Base-by-base conservation (phyloP, 2,888 invertebrate genomes). In the Syritta pipiens region DNA sequence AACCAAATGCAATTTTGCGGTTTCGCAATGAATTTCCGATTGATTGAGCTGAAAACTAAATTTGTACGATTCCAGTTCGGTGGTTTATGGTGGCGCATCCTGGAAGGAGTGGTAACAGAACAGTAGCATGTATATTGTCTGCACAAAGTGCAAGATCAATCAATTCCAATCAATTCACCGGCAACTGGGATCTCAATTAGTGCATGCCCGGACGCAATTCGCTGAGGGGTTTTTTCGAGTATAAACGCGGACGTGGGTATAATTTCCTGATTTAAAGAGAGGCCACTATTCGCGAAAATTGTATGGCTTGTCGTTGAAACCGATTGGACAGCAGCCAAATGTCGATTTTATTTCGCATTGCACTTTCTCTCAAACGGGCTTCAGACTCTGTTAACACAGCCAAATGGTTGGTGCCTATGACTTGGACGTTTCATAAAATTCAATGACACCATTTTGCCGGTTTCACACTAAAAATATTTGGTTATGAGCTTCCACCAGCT, bases 41-140 rank as follows among this genome's bases (percentile, higher is more conserved):
- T 81, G 81, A 81, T 81, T 81, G 75, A 63, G 63, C 81, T 53
- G 75, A 75, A 81, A 81, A 81, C 81, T 75, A 60, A 81, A 81
- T 81, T 63, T 81, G 81, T 81, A 53, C 68, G 75, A 68, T 79
- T 79, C 79, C 74, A 57, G 57, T 74, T 57, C 74, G 57, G 62
- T 55, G 79, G 55, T 65, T 68, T 51, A 49, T 24, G 28, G 30
- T 19, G 24, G 19, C 12, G 22, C 14, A 9, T 55, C 40, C 53
- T 22, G 48, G 37, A 60, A 46, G 28, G 30, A 53, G 59, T 4
- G 20, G 19, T 5, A 9, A 24, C 14, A 7, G 19, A 4, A 20
- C 14, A 46, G 63, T 46, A 63, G 62, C 71, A 77, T 40, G 42
- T 20, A 35, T 10, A 20, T 3, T 9, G 9, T 44, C 1, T 44